These are phyloP conservation scores for Rhizomys pruinosus DNA, from an alignment of 2,113 vertebrate genomes.

Conservation along the genomic window DNA sequence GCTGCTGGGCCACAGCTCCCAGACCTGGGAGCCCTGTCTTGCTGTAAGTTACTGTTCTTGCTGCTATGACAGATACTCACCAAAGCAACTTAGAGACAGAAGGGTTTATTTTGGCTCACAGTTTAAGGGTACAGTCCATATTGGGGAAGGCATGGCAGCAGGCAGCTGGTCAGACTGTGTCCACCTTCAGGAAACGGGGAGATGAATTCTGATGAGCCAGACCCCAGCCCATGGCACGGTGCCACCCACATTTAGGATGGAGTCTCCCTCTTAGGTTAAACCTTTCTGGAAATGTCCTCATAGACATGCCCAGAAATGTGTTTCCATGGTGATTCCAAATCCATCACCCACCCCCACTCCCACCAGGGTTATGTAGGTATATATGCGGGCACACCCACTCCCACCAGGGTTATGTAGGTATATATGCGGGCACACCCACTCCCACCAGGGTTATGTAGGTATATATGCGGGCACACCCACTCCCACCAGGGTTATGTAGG, in stretches of 20 bases:
- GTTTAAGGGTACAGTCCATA: not conserved
- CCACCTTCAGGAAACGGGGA: not conserved
- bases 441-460: too few relatives aligned
- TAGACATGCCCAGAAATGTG: not conserved
- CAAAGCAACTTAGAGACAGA: not conserved
- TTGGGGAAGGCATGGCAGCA: not conserved
- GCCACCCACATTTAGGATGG: not conserved
- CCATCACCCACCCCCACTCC: not conserved
- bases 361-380: too few relatives aligned
- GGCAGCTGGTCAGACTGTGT: not conserved
- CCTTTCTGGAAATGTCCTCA: not conserved
- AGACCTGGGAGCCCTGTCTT: not conserved
- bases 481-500: too few relatives aligned
- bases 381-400: too few relatives aligned
- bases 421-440: too few relatives aligned
- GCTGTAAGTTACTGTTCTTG: not conserved
- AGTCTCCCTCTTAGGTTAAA: not conserved
- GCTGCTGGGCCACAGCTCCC: rapidly evolving
- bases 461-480: too few relatives aligned
- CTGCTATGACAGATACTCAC: not conserved
- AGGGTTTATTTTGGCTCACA: not conserved
- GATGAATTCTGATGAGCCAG: too few relatives aligned
- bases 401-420: too few relatives aligned
- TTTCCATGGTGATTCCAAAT: not conserved
- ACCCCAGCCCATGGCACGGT: not conserved